A percentile compares a stretch with the other conserved stretches of the same genome.
These are phyloP conservation scores for Eulemur rufifrons DNA, from an alignment of 2,113 vertebrate species.

Conservation along the genomic window DNA sequence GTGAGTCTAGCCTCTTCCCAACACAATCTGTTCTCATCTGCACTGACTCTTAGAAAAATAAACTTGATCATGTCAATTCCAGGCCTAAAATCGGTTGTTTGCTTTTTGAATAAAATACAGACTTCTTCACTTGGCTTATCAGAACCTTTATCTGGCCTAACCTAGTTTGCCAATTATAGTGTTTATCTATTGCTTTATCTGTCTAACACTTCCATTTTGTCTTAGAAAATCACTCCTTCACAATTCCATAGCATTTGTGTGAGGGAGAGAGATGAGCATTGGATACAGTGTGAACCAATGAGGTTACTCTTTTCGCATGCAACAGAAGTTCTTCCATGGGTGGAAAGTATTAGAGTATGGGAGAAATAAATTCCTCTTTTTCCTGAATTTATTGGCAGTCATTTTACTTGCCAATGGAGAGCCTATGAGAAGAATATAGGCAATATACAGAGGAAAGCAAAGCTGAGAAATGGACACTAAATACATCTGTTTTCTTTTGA, in stretches of 20 bases:
- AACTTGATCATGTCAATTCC: not conserved
- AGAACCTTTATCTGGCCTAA: not conserved
- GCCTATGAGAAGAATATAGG: not conserved
- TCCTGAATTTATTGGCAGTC: not conserved
- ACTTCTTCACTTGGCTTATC: not conserved
- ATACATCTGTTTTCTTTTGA: not conserved
- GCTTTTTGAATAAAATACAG: not conserved
- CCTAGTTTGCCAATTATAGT: not conserved
- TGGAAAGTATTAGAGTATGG: not conserved
- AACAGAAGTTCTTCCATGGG: not conserved
- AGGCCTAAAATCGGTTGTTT: not conserved
- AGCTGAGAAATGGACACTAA: not conserved
- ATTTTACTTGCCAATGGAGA: not conserved
- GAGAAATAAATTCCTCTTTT: not conserved
- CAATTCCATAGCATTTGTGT: not conserved
- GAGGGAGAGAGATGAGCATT: not conserved
- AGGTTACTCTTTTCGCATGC: not conserved
- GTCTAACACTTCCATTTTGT: not conserved
- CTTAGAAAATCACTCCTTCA: not conserved
- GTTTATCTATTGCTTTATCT: not conserved
- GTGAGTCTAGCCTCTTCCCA: not conserved
- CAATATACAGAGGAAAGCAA: not conserved
- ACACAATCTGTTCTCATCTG: not conserved
- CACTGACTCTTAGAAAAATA: not conserved
- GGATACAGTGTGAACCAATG: not conserved